Evolutionary conservation across 2,888 invertebrate genomes (phyloP).

Genomic region (Drosophila bunnanda): DNA sequence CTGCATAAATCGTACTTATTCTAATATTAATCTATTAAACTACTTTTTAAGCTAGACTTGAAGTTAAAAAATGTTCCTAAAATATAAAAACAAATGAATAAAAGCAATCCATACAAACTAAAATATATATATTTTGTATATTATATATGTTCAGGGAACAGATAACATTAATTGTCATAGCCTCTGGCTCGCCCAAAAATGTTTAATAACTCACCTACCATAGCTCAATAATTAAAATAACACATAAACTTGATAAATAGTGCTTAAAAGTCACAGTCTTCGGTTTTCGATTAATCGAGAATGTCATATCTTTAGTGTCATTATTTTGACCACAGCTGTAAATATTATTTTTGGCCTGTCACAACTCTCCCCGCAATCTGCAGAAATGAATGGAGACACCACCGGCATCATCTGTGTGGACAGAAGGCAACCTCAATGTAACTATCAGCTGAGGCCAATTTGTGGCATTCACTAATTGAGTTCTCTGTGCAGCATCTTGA

Average conservation of each 20-base stretch:
- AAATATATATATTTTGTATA: background rate
- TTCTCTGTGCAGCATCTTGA: conserved; percentile 67
- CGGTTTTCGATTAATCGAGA: conserved; percentile 12
- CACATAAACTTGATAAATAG: background rate
- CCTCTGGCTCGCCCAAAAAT: background rate
- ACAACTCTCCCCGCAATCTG: background rate
- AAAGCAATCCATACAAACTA: background rate
- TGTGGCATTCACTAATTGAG: conserved; percentile 73
- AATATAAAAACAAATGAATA: background rate
- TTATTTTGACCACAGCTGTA: conserved; percentile 16
- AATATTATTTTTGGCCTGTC: conserved; percentile 27
- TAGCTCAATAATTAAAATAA: background rate
- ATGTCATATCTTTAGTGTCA: background rate
- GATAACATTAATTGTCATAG: background rate
- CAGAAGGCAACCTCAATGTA: conserved; percentile 42
- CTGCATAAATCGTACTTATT: conserved; percentile 21
- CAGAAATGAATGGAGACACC: conserved; percentile 1
- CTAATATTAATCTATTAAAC: background rate
- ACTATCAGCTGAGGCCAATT: conserved; percentile 55
- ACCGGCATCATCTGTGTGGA: conserved; percentile 4
- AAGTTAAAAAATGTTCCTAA: background rate
- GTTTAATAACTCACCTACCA: too few species aligned
- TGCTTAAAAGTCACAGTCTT: background rate
- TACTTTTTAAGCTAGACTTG: conserved; percentile 1
- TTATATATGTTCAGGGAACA: too few species aligned